These are phyloP conservation scores for Acestrorhynchus altus DNA, from an alignment of 2,797 vertebrate species.

Conservation along the genomic window DNA sequence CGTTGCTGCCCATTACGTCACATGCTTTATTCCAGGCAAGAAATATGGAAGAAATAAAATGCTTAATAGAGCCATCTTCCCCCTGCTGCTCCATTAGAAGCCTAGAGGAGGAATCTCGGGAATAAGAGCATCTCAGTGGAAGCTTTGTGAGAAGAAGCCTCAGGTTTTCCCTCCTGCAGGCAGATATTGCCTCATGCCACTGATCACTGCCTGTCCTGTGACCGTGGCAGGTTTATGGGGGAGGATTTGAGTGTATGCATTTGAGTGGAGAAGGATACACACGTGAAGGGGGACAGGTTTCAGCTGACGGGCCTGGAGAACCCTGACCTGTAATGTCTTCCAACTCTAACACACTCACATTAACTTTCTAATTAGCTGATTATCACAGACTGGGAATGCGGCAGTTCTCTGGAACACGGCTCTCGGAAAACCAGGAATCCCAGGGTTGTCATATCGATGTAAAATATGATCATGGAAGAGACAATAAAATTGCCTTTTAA, in stretches of 20 bases:
- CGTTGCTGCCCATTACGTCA: conserved; percentile 35
- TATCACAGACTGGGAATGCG: background rate
- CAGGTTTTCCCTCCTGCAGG: conserved; percentile 75
- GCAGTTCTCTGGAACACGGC: no score
- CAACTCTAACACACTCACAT: background rate
- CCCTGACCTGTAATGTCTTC: background rate
- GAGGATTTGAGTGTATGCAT: conserved; percentile 44
- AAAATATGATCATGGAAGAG: no score
- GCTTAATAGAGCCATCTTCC: conserved; percentile 57
- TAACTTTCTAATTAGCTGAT: background rate
- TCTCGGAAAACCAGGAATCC: no score
- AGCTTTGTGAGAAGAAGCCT: conserved; percentile 69
- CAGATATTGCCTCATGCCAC: conserved; percentile 82
- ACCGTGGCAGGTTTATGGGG: conserved; percentile 49
- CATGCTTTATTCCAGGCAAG: conserved; percentile 21
- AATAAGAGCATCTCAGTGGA: conserved; percentile 46
- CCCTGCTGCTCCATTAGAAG: conserved; percentile 46
- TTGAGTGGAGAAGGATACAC: conserved; percentile 36
- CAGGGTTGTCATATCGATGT: no score
- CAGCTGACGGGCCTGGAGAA: background rate
- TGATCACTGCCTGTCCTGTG: conserved; percentile 61
- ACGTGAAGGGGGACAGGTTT: conserved; percentile 20
- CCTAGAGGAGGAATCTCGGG: conserved; percentile 47
- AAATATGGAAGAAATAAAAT: conserved; percentile 34
- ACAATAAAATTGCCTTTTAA: no score